phyloP scores from a whole-genome alignment of 2,113 vertebrate species.

The Bufo gargarizans region DNA sequence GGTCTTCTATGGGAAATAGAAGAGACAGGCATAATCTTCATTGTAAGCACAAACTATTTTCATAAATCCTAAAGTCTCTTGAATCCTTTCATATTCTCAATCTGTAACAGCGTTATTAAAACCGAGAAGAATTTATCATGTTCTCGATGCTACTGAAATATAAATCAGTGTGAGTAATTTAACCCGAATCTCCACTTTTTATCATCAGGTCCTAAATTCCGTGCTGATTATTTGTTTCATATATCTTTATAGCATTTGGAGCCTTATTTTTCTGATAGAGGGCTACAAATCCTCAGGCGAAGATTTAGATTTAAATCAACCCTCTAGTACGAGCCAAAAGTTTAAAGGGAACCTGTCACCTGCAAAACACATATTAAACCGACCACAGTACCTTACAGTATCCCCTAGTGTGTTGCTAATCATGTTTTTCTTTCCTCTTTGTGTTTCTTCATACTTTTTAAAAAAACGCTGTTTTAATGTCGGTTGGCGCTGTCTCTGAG shows the following conservation, averaged over 20 bases:
- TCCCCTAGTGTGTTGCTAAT: too few species aligned
- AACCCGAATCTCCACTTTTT: not conserved
- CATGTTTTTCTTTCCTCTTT: too few species aligned
- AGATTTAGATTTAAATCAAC: too few species aligned
- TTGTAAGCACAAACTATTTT: slow-evolving; percentile 7
- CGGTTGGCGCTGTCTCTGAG: too few species aligned
- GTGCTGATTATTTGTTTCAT: not conserved
- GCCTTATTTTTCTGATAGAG: too few species aligned
- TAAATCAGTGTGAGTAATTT: not conserved
- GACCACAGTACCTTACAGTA: too few species aligned
- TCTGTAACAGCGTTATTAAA: not conserved
- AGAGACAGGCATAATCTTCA: not conserved
- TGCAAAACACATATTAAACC: too few species aligned
- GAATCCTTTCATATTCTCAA: not conserved
- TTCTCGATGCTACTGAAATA: not conserved
- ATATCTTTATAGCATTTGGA: not conserved
- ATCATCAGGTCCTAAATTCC: not conserved
- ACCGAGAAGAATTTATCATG: not conserved
- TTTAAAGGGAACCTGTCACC: too few species aligned
- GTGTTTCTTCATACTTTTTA: too few species aligned
- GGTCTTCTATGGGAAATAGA: not conserved
- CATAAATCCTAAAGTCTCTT: not conserved
- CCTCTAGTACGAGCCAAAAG: too few species aligned
- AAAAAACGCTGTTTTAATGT: too few species aligned
- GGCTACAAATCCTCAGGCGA: too few species aligned